A percentile compares a stretch with the other conserved stretches of the same genome.
Conservation (phyloP, 2,113 vertebrate genomes). For the Bubo blakistoni region DNA sequence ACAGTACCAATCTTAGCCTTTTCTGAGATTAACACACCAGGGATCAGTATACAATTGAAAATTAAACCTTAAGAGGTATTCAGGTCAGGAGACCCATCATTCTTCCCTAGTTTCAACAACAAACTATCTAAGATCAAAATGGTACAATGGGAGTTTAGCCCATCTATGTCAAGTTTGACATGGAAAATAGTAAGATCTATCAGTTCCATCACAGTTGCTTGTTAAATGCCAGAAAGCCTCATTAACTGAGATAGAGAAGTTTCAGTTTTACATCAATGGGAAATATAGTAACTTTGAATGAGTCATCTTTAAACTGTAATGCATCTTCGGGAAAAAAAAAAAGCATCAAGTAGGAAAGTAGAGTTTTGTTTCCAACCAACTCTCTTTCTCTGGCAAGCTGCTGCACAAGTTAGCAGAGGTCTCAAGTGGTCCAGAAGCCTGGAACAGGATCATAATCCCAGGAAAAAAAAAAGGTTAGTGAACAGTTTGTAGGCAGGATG, state of each 20-base stretch:
- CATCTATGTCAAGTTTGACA: background rate
- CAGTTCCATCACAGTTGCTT: background rate
- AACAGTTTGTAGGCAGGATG: conserved; percentile 27
- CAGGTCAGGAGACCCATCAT: background rate
- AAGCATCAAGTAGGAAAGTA: background rate
- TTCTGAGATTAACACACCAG: background rate
- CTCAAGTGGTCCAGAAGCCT: conserved; percentile 31
- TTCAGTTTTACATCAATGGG: background rate
- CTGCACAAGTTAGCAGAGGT: conserved; percentile 35
- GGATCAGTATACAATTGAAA: background rate
- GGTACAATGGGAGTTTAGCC: background rate
- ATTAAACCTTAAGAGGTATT: background rate
- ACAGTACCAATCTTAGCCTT: background rate
- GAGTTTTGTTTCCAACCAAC: conserved; percentile 32
- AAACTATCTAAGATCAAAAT: background rate
- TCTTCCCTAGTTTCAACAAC: background rate
- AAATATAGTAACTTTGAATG: background rate
- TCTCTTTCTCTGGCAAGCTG: conserved; percentile 39
- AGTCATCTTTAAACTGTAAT: background rate
- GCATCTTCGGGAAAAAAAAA: background rate
- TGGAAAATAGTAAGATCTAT: background rate
- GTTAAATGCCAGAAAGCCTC: background rate
- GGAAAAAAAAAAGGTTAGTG: background rate
- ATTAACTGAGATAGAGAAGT: background rate
- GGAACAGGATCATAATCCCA: background rate